Evolutionary conservation across 30 jellyfish, hydroid and myxozoan genomes (phyloP), one percentile per base, ranked within the genome.

Genomic region (Aurelia aurita complex sp. Pacific): DNA sequence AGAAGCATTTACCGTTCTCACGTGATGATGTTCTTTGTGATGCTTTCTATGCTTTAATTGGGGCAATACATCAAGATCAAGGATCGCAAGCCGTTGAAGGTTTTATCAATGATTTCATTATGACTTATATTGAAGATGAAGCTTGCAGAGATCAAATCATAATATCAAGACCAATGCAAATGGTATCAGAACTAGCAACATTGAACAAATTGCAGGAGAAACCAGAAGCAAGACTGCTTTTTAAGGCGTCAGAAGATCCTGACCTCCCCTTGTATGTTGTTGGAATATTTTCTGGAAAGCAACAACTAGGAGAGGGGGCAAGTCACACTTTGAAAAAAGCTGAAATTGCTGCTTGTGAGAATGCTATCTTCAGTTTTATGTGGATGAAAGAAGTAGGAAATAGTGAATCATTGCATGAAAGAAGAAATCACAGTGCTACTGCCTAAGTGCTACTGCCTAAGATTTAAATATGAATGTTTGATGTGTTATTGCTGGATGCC

Each of bases 11-110:
- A 40, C 87, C 83, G 9, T 89, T 72, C 70, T 51, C 95, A 32
- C 85, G 78, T 12, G 96, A 88, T 33, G 99, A 94, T 89, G 90
- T 85, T 18, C 53, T 89, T 1, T 82, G 97, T 76, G 99, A 94
- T 74, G 90, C 93, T 9, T 89, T 94, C 76, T 94, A 76, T 85
- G 99, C 94, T 10, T 18, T 94, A 33, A 78, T 94, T 79, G 99
- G 97, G 3, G 99, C 99, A 11, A 89, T 94, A 33, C 76, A 79
- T 23, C 64, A 72, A 67, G 99, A 85, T 72, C 89, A 67, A 33
- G 99, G 99, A 4, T 14, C 40, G 1, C 79, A 85, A 16, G 90
- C 73, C 19, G 88, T 89, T n/a, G 68, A 73, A 64, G 60, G 61
- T 2, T 94, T 94, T 81, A 80, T 94, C 9, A 76, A 80, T 36